These are phyloP conservation scores for Cheilosia scutellata DNA, from an alignment of 2,888 invertebrate species.

Conservation along the genomic window DNA sequence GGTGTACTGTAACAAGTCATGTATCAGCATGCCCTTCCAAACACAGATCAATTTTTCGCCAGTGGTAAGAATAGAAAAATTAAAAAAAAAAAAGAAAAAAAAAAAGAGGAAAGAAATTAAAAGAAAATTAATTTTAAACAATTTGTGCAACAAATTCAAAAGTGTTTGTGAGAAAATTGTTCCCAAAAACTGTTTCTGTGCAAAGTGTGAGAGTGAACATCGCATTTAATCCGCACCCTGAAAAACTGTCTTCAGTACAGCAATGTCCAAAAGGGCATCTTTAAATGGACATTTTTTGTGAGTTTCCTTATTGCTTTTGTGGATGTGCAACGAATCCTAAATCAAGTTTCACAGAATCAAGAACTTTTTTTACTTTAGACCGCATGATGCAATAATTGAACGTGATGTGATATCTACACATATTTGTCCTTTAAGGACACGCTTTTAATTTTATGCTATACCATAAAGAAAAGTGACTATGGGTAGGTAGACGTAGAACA, in stretches of 20 bases:
- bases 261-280: conserved; percentile 51
- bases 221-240: conserved; percentile 67
- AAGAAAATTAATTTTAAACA: conserved; percentile 26
- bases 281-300: conserved; percentile 66
- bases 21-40: conserved; percentile 85
- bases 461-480: background rate
- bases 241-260: conserved; percentile 46
- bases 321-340: conserved; percentile 48
- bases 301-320: conserved; percentile 51
- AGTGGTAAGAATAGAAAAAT: conserved; percentile 82
- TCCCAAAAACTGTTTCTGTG: conserved; percentile 4
- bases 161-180: conserved; percentile 66
- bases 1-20: conserved; percentile 84
- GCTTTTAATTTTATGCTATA: conserved; percentile 38
- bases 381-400: conserved; percentile 70
- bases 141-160: conserved; percentile 7
- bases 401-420: conserved; percentile 24
- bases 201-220: conserved; percentile 48
- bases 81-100: conserved; percentile 59
- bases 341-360: conserved; percentile 11
- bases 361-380: conserved; percentile 11
- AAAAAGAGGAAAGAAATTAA: conserved; percentile 15
- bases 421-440: conserved; percentile 59
- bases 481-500: conserved; percentile 21
- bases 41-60: conserved; percentile 83